Conservation (phyloP, 1,140 invertebrate genomes). For the Ceratitis capitata region DNA sequence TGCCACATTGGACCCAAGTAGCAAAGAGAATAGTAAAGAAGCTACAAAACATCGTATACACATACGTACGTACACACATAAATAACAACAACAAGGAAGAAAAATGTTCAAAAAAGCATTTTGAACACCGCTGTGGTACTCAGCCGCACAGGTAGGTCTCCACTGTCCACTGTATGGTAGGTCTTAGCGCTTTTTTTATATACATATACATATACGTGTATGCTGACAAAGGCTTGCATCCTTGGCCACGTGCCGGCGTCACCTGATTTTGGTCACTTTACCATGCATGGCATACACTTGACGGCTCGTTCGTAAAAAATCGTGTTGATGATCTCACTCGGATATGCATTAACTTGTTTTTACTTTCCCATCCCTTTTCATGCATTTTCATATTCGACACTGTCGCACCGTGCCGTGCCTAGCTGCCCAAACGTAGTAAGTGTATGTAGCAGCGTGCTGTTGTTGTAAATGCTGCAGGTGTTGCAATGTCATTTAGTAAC, state of each 20-base stretch:
- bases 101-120: not conserved
- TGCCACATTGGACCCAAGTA: not conserved
- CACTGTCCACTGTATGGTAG: not conserved
- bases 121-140: not conserved
- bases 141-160: not conserved
- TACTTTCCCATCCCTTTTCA: not conserved
- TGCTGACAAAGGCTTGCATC: not conserved
- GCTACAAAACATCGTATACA: not conserved
- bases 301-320: constrained; percentile 58
- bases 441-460: not conserved
- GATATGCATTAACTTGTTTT: constrained; percentile 63
- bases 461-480: constrained; percentile 42
- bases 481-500: constrained; percentile 24
- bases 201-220: not conserved
- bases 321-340: constrained; percentile 64
- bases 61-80: not conserved
- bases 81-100: not conserved
- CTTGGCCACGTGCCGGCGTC: not conserved
- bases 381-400: constrained; percentile 51
- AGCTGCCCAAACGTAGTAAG: not conserved
- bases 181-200: not conserved
- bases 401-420: constrained; percentile 50
- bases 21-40: not conserved
- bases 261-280: not conserved
- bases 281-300: not conserved